phyloP scores from a whole-genome alignment of 35 echinoderm and acorn worm species.

The Diadema setosum region DNA sequence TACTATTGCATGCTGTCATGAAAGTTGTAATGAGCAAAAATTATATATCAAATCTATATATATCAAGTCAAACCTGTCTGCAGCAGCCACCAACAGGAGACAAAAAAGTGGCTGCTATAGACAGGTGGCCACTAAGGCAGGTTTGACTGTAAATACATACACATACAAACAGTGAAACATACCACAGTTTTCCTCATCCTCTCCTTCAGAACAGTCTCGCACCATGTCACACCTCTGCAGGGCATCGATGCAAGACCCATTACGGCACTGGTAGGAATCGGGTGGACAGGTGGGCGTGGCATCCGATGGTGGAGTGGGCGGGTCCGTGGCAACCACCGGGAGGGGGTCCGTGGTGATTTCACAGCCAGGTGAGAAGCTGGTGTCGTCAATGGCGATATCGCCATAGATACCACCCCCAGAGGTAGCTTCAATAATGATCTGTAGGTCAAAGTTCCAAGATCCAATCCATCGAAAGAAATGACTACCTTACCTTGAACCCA shows the following conservation, averaged over 20 bases:
- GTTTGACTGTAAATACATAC: too few relatives aligned
- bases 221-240: constrained; percentile 35
- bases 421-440: constrained; percentile 90
- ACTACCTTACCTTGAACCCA: too few relatives aligned
- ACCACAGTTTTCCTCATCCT: constrained; percentile 87
- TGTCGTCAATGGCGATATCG: constrained; percentile 93
- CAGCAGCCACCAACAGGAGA: too few relatives aligned
- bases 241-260: constrained; percentile 33
- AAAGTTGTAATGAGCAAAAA: too few relatives aligned
- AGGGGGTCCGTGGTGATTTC: background rate
- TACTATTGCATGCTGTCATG: too few relatives aligned
- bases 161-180: too few relatives aligned
- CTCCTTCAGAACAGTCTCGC: constrained; percentile 40
- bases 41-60: too few relatives aligned
- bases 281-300: constrained; percentile 11
- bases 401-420: constrained; percentile 66
- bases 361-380: constrained; percentile 67
- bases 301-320: background rate
- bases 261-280: constrained; percentile 53
- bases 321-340: constrained; percentile 36
- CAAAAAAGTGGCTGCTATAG: too few relatives aligned
- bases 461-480: too few relatives aligned
- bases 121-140: too few relatives aligned
- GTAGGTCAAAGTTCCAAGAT: background rate
- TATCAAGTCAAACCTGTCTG: too few relatives aligned